Conservation (phyloP, 2,888 invertebrate genomes). For the Cabera pusaria region DNA sequence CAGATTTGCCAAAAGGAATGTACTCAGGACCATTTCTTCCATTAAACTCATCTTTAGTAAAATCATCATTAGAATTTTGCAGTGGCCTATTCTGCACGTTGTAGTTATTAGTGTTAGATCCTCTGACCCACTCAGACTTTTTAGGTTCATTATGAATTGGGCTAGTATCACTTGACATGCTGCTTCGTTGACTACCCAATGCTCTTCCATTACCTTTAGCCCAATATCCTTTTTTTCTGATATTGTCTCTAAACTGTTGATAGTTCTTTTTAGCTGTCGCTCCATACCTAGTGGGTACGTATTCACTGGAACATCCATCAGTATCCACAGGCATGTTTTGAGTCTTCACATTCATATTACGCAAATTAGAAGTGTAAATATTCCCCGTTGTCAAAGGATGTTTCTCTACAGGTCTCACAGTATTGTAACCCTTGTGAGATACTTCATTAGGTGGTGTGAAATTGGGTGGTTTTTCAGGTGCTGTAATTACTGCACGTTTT, state of each 20-base stretch:
- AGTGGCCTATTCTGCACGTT: background rate
- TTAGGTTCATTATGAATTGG: slow-evolving; percentile 3
- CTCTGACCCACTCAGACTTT: slow-evolving; percentile 9
- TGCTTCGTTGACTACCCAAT: slow-evolving; percentile 22
- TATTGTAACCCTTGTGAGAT: slow-evolving; percentile 62
- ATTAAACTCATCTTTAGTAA: slow-evolving; percentile 52
- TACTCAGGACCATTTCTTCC: too few species aligned
- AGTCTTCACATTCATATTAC: slow-evolving; percentile 59
- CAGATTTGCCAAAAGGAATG: too few species aligned
- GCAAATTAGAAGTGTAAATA: slow-evolving; percentile 65
- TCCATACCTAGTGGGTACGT: slow-evolving; percentile 73
- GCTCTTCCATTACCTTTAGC: slow-evolving; percentile 69
- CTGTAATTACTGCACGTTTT: slow-evolving; percentile 38
- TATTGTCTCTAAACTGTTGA: slow-evolving; percentile 74
- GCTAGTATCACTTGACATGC: slow-evolving; percentile 14
- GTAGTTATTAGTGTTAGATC: background rate
- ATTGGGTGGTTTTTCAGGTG: slow-evolving; percentile 35
- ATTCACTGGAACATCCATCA: slow-evolving; percentile 69
- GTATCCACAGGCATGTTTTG: slow-evolving; percentile 46
- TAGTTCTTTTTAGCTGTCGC: slow-evolving; percentile 71
- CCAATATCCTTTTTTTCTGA: slow-evolving; percentile 71
- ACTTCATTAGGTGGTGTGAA: slow-evolving; percentile 41
- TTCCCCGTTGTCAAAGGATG: slow-evolving; percentile 68
- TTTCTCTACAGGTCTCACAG: slow-evolving; percentile 53
- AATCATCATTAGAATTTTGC: slow-evolving; percentile 37